Percentiles rank a stretch among this genome's conserved stretches.
phyloP scores from a whole-genome alignment of 2,888 invertebrate species.

The Endomychus coccineus region DNA sequence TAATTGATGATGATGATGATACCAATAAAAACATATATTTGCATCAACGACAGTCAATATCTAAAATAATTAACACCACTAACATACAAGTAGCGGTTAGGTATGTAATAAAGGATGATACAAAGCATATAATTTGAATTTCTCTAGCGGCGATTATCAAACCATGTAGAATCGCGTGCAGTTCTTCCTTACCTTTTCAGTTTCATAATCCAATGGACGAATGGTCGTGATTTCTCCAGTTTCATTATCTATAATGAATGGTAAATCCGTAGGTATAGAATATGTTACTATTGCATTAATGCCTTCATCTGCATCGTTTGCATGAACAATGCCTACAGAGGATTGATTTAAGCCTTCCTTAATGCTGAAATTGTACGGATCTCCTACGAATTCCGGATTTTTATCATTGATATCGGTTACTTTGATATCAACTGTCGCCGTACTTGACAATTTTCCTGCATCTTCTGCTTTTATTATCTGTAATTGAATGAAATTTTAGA shows the following conservation, averaged over 20 bases:
- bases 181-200: slow-evolving; percentile 64
- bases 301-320: slow-evolving; percentile 79
- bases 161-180: no score
- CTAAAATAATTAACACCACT: no score
- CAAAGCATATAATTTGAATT: no score
- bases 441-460: slow-evolving; percentile 71
- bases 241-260: slow-evolving; percentile 70
- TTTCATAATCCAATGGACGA: slow-evolving; percentile 72
- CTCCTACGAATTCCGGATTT: slow-evolving; percentile 78
- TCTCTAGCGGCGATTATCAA: no score
- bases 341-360: slow-evolving; percentile 61
- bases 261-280: slow-evolving; percentile 68
- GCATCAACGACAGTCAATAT: no score
- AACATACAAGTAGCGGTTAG: no score
- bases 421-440: slow-evolving; percentile 78
- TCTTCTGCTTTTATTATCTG: slow-evolving; percentile 81
- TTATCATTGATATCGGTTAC: slow-evolving; percentile 90
- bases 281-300: slow-evolving; percentile 76
- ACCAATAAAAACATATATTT: no score
- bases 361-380: slow-evolving; percentile 74
- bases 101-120: no score
- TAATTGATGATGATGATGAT: no score
- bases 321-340: slow-evolving; percentile 73
- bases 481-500: no score
- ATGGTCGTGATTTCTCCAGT: slow-evolving; percentile 74